Evolutionary conservation across 2,797 vertebrate species (phyloP).

Genomic region (Sternarchorhynchus goeldii): DNA sequence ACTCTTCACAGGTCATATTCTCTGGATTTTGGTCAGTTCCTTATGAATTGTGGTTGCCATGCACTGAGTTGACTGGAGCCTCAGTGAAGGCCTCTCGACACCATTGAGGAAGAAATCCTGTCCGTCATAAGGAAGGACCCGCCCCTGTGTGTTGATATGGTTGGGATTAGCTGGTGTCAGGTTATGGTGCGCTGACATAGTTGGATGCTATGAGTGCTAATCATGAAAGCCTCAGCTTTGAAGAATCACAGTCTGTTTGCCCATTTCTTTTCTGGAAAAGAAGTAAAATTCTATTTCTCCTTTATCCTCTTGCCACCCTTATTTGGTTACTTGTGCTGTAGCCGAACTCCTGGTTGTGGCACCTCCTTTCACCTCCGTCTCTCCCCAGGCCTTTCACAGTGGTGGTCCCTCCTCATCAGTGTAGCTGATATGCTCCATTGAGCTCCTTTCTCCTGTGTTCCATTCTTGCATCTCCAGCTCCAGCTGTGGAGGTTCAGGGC

Average conservation of each 20-base stretch:
- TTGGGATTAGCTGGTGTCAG: constrained; percentile 38
- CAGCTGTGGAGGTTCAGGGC: constrained; percentile 46
- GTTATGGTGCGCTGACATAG: constrained; percentile 32
- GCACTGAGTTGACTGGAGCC: constrained; percentile 21
- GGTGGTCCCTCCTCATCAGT: constrained; percentile 80
- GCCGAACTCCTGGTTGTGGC: constrained; percentile 28
- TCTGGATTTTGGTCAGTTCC: constrained; percentile 19
- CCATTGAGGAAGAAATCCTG: constrained; percentile 29
- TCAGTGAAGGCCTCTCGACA: constrained; percentile 24
- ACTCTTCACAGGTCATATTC: constrained; percentile 25
- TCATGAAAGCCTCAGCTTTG: constrained; percentile 16
- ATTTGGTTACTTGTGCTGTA: constrained; percentile 37
- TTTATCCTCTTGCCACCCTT: not conserved
- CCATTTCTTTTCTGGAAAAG: not conserved
- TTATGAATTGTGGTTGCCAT: constrained; percentile 28
- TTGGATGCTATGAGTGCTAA: constrained; percentile 27
- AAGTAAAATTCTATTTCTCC: constrained; percentile 7
- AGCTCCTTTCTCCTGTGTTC: constrained; percentile 60
- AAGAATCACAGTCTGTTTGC: constrained; percentile 1
- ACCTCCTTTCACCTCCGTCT: constrained; percentile 15
- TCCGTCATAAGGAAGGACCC: not conserved
- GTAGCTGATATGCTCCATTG: constrained; percentile 77
- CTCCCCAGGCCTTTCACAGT: constrained; percentile 62
- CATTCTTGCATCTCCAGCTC: constrained; percentile 79
- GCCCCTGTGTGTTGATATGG: constrained; percentile 31